Evolutionary conservation across 2,113 vertebrate genomes (phyloP), one percentile per base, ranked within the genome.

Genomic region (Ifrita kowaldi): DNA sequence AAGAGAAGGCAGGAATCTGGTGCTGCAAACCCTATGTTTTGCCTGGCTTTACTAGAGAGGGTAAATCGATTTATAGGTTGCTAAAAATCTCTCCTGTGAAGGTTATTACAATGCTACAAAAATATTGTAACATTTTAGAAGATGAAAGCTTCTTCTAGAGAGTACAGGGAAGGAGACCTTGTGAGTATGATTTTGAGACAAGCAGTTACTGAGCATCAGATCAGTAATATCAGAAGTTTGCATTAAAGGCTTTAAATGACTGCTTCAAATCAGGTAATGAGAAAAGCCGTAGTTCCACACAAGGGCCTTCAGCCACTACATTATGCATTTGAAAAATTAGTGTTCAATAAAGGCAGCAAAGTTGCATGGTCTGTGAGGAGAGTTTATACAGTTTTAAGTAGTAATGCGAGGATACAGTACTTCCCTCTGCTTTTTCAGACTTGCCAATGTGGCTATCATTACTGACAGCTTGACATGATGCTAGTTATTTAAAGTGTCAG

Each of bases 401-500:
- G 81, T 64, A 93, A 87, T 87, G 70, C 39, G 41, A 89, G 47
- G 84, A 79, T 84, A 90, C 55, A 57, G 85, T 70, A 86, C 69
- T 93, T 93, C 89, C 52, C 19, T 97, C 88, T 95, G 81, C 96
- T 88, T 52, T 91, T 91, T 91, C 65, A 92, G 95, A 62, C 94
- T 90, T 97, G 96, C 92, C 95, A 93, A 80, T 70, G 73, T 88
- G 97, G 94, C 96, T 97, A 97, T 98, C 37, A 59, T 79, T 97
- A 81, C 68, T 95, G 96, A 98, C 97, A 98, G 92, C 92, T 97
- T 97, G 97, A 97, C 92, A 90, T 82, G 89, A 91, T 95, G 91
- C 96, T 96, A 85, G 96, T 95, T 96, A 97, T 97, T 97, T 83
- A 93, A 95, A 96, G 94, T 97, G 98, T 98, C 97, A 98, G 97